Evolutionary conservation across 2,888 invertebrate genomes (phyloP), one percentile per base, ranked within the genome.

Genomic region (Carpatolechia fugitivella): DNA sequence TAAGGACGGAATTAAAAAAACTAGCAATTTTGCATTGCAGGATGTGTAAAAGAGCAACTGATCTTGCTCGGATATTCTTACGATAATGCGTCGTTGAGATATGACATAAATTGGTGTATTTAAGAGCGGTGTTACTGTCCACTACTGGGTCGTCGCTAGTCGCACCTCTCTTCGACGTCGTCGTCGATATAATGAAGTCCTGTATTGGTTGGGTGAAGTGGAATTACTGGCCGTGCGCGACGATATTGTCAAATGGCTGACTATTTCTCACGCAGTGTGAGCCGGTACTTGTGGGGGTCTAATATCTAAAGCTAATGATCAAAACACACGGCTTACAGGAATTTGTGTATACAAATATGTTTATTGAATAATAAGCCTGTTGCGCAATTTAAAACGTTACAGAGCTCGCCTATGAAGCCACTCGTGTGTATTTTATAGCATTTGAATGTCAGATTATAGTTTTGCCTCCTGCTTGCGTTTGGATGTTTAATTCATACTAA

Each of bases 241-340:
- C 70, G 77, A 81, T 83, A 78, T 79, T 81, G 79, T 82, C 80
- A 82, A 84, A 85, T 83, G 76, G 73, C 68, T 68, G 69, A 69
- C 80, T 72, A 85, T 85, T 80, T 85, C 78, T 85, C 84, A 83
- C 83, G 66, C 82, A 80, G 84, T 82, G 65, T 82, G 83, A 78
- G 76, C 56, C 73, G 68, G 66, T 78, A 76, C 79, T 80, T 74
- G 74, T 71, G 74, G 79, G 76, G 78, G 74, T 80, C 78, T 82
- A 82, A 80, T 81, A 81, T 80, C 78, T 74, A 70, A 72, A 71
- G 76, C 75, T 80, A 80, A 82, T 82, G 78, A 83, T 81, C 81
- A 75, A 80, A 80, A 78, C 76, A 81, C 74, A 79, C 74, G 72
- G 71, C 69, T 76, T 72, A 75, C 71, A 77, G 72, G 76, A 76